Percentiles rank a stretch among this genome's conserved stretches.
These are phyloP conservation scores for Corvus hawaiiensis DNA, from an alignment of 2,113 vertebrate genomes.

Conservation along the genomic window DNA sequence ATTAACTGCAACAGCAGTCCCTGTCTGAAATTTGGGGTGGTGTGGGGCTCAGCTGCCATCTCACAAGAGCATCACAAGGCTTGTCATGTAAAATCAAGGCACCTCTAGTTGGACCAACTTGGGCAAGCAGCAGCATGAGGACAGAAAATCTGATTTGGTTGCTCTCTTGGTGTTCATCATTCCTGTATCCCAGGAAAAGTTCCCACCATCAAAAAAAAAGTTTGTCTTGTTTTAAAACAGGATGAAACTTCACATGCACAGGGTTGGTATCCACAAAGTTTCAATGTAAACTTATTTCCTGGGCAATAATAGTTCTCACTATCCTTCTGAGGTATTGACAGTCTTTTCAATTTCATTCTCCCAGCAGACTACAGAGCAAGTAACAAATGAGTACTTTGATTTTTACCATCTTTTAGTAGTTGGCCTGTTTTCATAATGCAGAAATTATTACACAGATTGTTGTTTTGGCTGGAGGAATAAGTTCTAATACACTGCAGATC, in stretches of 20 bases:
- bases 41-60: not conserved
- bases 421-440: not conserved
- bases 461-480: conserved; percentile 25
- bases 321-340: not conserved
- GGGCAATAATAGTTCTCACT: not conserved
- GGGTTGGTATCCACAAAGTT: not conserved
- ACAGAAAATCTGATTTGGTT: not conserved
- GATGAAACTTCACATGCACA: not conserved
- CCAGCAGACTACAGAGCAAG: not conserved
- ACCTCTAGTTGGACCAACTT: not conserved
- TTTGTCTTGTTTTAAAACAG: not conserved
- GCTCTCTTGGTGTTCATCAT: not conserved
- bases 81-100: not conserved
- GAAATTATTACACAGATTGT: not conserved
- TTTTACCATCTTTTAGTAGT: conserved; percentile 5
- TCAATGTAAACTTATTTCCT: not conserved
- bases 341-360: not conserved
- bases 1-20: not conserved
- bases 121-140: not conserved
- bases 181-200: not conserved
- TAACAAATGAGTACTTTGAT: not conserved
- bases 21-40: not conserved
- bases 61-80: not conserved
- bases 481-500: not conserved
- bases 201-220: not conserved